Evolutionary conservation across 2,113 vertebrate species (phyloP).

Genomic region (Leptodactylus fuscus): DNA sequence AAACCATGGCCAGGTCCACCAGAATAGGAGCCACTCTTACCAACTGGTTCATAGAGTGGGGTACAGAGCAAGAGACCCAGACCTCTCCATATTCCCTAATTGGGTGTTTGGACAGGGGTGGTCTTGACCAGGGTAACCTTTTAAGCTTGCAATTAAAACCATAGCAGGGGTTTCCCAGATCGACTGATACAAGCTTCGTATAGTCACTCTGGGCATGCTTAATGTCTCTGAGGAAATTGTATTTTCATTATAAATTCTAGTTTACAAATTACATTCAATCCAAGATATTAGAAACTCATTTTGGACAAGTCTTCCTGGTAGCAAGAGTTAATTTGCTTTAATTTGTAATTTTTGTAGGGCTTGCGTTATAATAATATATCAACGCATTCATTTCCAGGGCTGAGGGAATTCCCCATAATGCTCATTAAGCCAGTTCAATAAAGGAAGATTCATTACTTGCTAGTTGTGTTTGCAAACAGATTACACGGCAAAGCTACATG

Average conservation of each 20-base stretch:
- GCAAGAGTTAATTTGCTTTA: conserved; percentile 4
- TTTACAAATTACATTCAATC: not conserved
- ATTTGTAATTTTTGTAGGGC: not conserved
- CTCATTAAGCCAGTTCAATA: conserved; percentile 47
- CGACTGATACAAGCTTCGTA: not conserved
- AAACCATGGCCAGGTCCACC: not conserved
- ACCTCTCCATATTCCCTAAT: not conserved
- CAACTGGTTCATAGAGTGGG: not conserved
- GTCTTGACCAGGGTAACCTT: not conserved
- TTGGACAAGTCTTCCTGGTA: not conserved
- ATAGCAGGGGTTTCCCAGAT: not conserved
- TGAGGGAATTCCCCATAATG: conserved; percentile 36
- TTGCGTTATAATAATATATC: conserved; percentile 17
- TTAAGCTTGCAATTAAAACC: too few relatives aligned
- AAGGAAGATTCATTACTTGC: conserved; percentile 39
- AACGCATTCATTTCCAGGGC: not conserved
- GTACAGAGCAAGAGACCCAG: not conserved
- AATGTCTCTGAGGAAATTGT: not conserved
- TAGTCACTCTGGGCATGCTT: not conserved
- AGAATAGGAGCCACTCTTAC: not conserved
- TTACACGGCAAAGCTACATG: conserved; percentile 36
- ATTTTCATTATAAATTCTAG: conserved; percentile 1
- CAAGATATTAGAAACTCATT: not conserved
- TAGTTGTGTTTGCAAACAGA: conserved; percentile 52
- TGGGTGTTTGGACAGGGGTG: not conserved